Conservation (phyloP, 1,140 invertebrate genomes). For the Acyrthosiphon pisum region DNA sequence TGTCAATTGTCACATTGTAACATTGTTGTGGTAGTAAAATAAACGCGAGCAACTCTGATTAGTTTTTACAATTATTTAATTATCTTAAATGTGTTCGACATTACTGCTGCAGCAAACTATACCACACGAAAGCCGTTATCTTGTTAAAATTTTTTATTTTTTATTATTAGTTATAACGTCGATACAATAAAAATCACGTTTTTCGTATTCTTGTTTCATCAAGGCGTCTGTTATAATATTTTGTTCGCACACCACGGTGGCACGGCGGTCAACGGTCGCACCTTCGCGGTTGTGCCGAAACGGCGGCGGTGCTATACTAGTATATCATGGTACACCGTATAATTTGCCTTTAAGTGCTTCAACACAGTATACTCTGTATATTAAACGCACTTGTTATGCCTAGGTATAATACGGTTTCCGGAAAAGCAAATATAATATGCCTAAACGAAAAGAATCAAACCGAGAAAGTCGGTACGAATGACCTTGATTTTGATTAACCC, state of each 20-base stretch:
- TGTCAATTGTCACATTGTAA: background rate
- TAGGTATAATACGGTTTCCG: background rate
- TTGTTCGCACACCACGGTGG: background rate
- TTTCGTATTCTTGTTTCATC: background rate
- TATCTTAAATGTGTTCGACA: background rate
- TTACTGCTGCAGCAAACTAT: background rate
- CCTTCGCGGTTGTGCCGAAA: too few species aligned
- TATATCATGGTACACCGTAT: too few species aligned
- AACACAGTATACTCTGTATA: background rate
- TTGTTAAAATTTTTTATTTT: background rate
- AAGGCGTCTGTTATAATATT: background rate
- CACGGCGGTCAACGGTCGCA: background rate
- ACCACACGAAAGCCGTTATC: background rate
- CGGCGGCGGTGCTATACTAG: too few species aligned
- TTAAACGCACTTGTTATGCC: background rate
- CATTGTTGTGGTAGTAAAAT: background rate
- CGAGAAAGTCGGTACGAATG: conserved; percentile 26
- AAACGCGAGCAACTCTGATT: background rate
- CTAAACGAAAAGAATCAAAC: background rate
- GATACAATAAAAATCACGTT: background rate
- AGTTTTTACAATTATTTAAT: background rate
- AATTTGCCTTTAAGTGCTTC: background rate
- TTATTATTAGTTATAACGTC: background rate
- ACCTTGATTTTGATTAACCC: conserved; percentile 49
- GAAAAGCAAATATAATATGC: background rate